Percentiles rank a stretch among this genome's conserved stretches.
These are phyloP conservation scores for Cyphomyrus discorhynchus DNA, from an alignment of 2,113 vertebrate species.

Conservation along the genomic window DNA sequence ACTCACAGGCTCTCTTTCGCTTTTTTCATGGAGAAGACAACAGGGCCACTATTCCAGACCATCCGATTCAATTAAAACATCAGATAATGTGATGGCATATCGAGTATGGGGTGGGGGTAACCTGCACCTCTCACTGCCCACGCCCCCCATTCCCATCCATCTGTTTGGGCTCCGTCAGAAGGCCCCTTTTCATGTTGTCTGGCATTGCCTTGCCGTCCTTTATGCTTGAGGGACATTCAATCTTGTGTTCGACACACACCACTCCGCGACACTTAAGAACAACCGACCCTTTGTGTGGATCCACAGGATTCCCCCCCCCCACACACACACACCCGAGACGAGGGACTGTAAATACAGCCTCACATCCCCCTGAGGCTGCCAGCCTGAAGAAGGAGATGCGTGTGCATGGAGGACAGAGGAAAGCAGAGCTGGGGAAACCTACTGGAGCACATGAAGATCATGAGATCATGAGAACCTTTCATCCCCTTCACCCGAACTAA, in stretches of 20 bases:
- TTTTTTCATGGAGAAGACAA: slow-evolving; percentile 54
- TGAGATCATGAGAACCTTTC: slow-evolving; percentile 40
- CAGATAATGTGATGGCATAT: slow-evolving; percentile 55
- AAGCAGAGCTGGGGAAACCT: slow-evolving; percentile 55
- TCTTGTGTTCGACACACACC: slow-evolving; percentile 60
- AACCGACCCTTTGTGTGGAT: slow-evolving; percentile 52
- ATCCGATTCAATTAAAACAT: slow-evolving; percentile 67
- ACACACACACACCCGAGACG: background rate
- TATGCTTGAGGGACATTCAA: slow-evolving; percentile 63
- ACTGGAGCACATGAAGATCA: slow-evolving; percentile 66
- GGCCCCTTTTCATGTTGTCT: slow-evolving; percentile 53
- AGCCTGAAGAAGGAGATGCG: slow-evolving; percentile 15
- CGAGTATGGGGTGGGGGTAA: slow-evolving; percentile 49
- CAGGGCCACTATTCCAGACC: slow-evolving; percentile 56
- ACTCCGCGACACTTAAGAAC: slow-evolving; percentile 64
- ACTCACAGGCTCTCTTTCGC: slow-evolving; percentile 43
- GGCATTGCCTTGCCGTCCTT: slow-evolving; percentile 54
- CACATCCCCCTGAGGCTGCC: background rate
- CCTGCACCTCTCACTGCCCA: slow-evolving; percentile 46
- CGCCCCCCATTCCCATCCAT: slow-evolving; percentile 53
- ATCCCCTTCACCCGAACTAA: slow-evolving; percentile 11
- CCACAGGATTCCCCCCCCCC: slow-evolving; percentile 17
- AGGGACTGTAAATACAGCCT: slow-evolving; percentile 36
- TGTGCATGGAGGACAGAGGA: background rate
- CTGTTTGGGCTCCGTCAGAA: slow-evolving; percentile 61